A percentile compares a stretch with the other conserved stretches of the same genome.
phyloP scores from a whole-genome alignment of 1,140 invertebrate genomes.

The Lycorma delicatula region DNA sequence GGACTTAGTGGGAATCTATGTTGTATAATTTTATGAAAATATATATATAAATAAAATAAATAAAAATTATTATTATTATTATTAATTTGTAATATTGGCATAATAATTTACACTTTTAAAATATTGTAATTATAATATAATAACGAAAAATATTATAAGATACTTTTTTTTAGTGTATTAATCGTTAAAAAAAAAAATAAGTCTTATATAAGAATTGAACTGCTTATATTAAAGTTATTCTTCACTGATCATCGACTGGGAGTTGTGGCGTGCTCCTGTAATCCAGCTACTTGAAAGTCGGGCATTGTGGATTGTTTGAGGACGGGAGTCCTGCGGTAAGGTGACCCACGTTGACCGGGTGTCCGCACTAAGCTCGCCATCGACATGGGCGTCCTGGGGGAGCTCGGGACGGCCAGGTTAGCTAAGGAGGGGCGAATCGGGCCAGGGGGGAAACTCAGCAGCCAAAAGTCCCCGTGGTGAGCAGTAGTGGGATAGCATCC shows the following conservation, averaged over 20 bases:
- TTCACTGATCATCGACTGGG: slow-evolving; percentile 57
- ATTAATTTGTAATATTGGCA: no score
- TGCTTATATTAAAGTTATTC: no score
- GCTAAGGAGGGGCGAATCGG: slow-evolving; percentile 89
- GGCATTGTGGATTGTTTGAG: slow-evolving; percentile 77
- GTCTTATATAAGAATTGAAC: no score
- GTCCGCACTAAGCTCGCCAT: slow-evolving; percentile 84
- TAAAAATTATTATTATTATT: no score
- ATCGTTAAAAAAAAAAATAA: no score
- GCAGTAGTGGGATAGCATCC: slow-evolving; percentile 96
- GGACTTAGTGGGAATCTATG: no score
- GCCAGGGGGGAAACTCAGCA: slow-evolving; percentile 95
- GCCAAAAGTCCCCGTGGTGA: slow-evolving; percentile 91
- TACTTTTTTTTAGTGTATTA: no score
- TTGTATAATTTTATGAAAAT: no score
- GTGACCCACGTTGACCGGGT: slow-evolving; percentile 65
- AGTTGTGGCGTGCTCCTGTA: slow-evolving; percentile 82
- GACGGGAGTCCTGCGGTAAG: slow-evolving; percentile 60
- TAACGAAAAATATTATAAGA: no score
- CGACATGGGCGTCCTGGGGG: slow-evolving; percentile 81
- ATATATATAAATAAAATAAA: no score
- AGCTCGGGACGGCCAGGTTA: slow-evolving; percentile 74
- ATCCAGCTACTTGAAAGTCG: slow-evolving; percentile 87
- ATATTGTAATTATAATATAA: no score
- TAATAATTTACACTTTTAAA: no score